phyloP scores from a whole-genome alignment of 2,113 vertebrate species.

The Ploceus nigricollis region DNA sequence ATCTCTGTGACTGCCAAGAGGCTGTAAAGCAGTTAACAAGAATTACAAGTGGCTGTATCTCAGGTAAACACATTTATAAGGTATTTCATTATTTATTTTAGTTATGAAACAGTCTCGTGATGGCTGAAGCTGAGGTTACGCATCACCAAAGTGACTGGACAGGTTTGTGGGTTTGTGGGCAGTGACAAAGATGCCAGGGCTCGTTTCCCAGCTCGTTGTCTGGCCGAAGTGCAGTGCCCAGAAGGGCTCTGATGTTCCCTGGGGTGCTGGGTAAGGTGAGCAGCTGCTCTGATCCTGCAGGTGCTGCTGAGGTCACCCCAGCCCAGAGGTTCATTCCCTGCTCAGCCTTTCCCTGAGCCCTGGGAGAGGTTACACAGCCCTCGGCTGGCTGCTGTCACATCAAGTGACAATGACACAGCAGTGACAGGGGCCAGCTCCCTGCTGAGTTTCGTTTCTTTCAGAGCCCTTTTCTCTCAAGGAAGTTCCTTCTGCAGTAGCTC shows the following conservation, averaged over 20 bases:
- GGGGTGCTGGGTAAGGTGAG: neutral
- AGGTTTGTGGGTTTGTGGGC: neutral
- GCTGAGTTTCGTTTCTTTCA: neutral
- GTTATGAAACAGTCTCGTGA: neutral
- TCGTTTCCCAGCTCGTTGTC: fast-evolving
- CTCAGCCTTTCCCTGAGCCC: fast-evolving
- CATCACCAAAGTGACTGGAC: neutral
- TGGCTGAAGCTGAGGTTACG: conserved; percentile 1
- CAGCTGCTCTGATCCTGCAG: neutral
- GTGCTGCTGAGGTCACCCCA: fast-evolving
- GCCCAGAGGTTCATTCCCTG: neutral
- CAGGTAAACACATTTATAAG: neutral
- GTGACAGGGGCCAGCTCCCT: neutral
- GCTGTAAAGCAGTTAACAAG: neutral
- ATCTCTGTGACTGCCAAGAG: fast-evolving
- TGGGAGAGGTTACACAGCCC: neutral
- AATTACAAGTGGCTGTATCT: neutral
- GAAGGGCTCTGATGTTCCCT: neutral
- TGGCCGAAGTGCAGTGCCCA: fast-evolving
- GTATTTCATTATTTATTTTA: neutral
- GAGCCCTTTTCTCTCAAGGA: neutral
- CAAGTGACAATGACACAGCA: neutral
- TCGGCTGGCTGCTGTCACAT: neutral
- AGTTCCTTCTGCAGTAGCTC: neutral
- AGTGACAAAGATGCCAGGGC: fast-evolving